Evolutionary conservation across 2,797 vertebrate species (phyloP), one percentile per base, ranked within the genome.

Genomic region (Sylvia borin): DNA sequence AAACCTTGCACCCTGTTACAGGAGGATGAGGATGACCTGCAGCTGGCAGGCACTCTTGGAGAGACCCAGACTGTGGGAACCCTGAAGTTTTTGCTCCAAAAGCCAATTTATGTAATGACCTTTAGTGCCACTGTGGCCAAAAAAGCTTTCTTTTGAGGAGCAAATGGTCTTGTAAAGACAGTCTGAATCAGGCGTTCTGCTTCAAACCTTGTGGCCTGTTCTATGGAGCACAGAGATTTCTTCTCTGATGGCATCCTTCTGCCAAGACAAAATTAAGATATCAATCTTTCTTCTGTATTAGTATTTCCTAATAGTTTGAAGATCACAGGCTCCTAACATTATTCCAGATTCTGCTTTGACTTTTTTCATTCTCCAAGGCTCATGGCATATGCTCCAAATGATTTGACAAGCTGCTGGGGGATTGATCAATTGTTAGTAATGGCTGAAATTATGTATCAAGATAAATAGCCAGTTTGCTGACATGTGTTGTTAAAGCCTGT

Each of bases 21-120:
- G 18, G 53, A 84, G 38, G 26, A 31, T 42, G 11, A 70, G 18
- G 31, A 61, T 50, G 20, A 29, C 26, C 29, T 0, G 0, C 3
- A 2, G 20, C 20, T 64, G 45, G 17, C 40, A 51, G 29, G 36
- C 14, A 7, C 1, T 2, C 19, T 55, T 6, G 2, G 48, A 73
- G 70, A 34, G 36, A 57, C 32, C 21, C 22, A 26, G 16, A 24
- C 21, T 72, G 14, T 5, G 2, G 22, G 54, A 78, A 16, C 13
- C 29, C 26, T 51, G 27, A 36, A 9, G 8, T 8, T 40, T 66
- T 61, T 76, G 9, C 9, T 70, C 22, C 8, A 43, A 68, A 85
- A 34, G 11, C 27, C 54, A 57, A 5, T 61, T 60, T 9, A 1
- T 50, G 29, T 66, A 32, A 54, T 62, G 34, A 73, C 5, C 27